A percentile compares a stretch with the other conserved stretches of the same genome.
Evolutionary conservation across 2,797 vertebrate species (phyloP).

Genomic region (Labeo calbasu): DNA sequence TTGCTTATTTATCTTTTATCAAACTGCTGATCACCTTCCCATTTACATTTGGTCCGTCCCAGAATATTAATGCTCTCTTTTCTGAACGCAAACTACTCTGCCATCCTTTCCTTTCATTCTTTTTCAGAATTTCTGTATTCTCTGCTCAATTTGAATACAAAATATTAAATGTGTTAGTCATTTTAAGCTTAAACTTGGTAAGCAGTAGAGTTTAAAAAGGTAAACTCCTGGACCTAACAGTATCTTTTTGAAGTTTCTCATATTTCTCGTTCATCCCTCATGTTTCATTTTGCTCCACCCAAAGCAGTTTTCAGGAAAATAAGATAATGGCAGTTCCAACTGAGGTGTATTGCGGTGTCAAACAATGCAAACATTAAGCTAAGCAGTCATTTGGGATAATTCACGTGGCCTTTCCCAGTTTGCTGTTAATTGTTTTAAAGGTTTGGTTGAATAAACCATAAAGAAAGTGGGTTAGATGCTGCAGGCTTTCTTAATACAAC

Average conservation of each 20-base stretch:
- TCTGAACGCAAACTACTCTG: background rate
- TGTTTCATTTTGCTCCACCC: background rate
- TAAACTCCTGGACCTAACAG: background rate
- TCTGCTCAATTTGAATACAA: background rate
- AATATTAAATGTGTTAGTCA: background rate
- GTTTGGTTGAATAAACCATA: background rate
- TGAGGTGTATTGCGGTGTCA: background rate
- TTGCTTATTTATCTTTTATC: conserved; percentile 4
- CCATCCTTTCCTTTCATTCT: background rate
- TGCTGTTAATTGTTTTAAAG: conserved; percentile 13
- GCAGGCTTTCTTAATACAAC: conserved; percentile 36
- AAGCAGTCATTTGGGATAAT: background rate
- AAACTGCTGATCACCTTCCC: background rate
- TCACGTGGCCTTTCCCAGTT: conserved; percentile 18
- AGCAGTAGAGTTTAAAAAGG: background rate
- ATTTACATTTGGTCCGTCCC: background rate
- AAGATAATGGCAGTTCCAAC: background rate
- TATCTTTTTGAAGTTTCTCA: background rate
- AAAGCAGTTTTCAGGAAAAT: background rate
- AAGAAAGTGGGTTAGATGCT: conserved; percentile 35
- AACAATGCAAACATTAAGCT: conserved; percentile 8
- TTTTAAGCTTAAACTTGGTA: background rate
- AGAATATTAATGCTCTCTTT: background rate
- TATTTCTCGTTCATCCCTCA: background rate
- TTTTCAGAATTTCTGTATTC: background rate